Evolutionary conservation across 2,888 invertebrate genomes (phyloP), one percentile per base, ranked within the genome.

Genomic region (Synergus gifuensis): DNA sequence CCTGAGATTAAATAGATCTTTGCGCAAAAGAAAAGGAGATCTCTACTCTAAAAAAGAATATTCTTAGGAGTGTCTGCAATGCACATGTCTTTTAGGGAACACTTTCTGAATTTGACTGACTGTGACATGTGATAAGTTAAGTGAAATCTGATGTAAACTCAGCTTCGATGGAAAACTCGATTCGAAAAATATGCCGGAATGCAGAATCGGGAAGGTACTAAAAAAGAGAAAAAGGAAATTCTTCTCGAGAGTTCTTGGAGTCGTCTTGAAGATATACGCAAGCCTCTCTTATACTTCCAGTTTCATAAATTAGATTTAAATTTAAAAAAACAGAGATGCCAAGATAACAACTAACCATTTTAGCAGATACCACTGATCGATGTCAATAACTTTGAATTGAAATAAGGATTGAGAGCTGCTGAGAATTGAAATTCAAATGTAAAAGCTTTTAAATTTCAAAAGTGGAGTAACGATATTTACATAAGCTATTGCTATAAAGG

Each of bases 181-280:
- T 73, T 73, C n/a, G 73, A 73, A 54, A 73, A 49, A 49, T 73
- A 73, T 73, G 49, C 36, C 73, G 28, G 49, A 73, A 36, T 54
- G 73, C 36, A 54, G 73, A 73, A 49, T 54, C 28, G 12, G 16
- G 73, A 49, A 73, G 49, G 73, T 36, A 36, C 54, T 73, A 49
- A 36, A 22, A 73, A 49, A 73, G 8, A n/a, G 22, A 36, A 54
- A 49, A n/a, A 28, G 16, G 18, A 66, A 66, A 44, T 44, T 44
- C 42, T 18, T 66, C 8, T 66, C 44, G 42, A 11, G n/a, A 66
- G 40, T 66, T 42, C 42, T 18, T 16, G n/a, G 42, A 66, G 44
- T 36, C 36, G 36, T 18, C n/a, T 14, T 46, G 2, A 16, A 46
- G 8, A 12, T 5, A n/a, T 5, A 46, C 46, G 14, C 44, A 44